These are phyloP conservation scores for Lasioglossum calceatum DNA, from an alignment of 2,888 invertebrate species.

Conservation along the genomic window DNA sequence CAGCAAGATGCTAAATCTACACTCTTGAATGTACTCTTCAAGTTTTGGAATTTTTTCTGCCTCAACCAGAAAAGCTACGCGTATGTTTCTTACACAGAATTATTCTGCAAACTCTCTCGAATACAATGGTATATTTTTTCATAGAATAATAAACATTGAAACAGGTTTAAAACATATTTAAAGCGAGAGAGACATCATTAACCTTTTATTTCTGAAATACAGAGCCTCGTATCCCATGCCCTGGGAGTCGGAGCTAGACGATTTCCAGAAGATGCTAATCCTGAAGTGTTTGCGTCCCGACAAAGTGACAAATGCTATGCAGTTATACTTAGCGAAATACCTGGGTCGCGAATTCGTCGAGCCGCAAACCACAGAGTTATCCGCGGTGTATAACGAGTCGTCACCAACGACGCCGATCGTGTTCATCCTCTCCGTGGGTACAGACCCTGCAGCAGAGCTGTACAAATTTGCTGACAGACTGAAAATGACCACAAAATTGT, in stretches of 20 bases:
- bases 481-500: conserved; percentile 90
- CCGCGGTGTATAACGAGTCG: conserved; percentile 92
- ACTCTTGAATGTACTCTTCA: too few relatives aligned
- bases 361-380: conserved; percentile 94
- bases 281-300: conserved; percentile 93
- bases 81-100: neutral
- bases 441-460: conserved; percentile 93
- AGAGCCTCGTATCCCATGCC: conserved; percentile 89
- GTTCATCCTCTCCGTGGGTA: conserved; percentile 95
- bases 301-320: conserved; percentile 92
- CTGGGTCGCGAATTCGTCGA: conserved; percentile 93
- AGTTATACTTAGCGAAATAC: conserved; percentile 89
- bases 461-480: conserved; percentile 93
- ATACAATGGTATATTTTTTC: neutral
- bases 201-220: neutral
- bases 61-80: neutral
- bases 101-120: neutral
- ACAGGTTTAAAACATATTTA: neutral
- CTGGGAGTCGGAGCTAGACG: conserved; percentile 87
- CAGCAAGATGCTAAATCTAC: too few relatives aligned
- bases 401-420: conserved; percentile 92
- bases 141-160: neutral
- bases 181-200: neutral
- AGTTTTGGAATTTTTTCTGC: neutral
- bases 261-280: conserved; percentile 92